Evolutionary conservation across 35 echinoderm and acorn worm genomes (phyloP).

Genomic region (Apostichopus parvimensis): DNA sequence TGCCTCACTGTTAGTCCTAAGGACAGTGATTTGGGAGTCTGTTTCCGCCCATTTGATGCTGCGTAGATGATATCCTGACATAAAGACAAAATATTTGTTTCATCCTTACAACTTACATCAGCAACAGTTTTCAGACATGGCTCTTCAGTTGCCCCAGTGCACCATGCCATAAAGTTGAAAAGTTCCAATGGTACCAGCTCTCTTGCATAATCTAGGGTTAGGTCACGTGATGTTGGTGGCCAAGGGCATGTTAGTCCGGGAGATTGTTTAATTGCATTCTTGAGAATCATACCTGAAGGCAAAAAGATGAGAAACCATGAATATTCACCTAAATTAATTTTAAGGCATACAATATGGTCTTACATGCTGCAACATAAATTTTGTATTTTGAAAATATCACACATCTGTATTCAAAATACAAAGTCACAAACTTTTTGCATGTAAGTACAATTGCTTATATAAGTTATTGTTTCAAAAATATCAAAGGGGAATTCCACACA

Average conservation of each 20-base stretch:
- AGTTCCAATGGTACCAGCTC: constrained; percentile 44
- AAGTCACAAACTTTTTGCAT: too few species aligned
- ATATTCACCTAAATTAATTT: too few species aligned
- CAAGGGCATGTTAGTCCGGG: constrained; percentile 1
- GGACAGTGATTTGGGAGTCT: constrained; percentile 31
- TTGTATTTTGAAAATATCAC: too few species aligned
- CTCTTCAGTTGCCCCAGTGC: constrained; percentile 14
- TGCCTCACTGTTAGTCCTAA: constrained; percentile 55
- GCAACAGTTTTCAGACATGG: neutral
- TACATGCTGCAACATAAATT: too few species aligned
- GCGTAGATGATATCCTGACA: constrained; percentile 57
- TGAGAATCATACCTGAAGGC: neutral
- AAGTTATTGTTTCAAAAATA: neutral
- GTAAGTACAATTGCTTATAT: neutral
- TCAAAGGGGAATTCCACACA: neutral
- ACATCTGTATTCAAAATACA: too few species aligned
- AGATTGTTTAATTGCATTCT: neutral
- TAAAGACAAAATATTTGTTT: neutral
- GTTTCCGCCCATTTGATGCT: neutral
- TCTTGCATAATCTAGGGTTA: constrained; percentile 17
- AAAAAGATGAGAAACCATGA: too few species aligned
- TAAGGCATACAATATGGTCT: too few species aligned
- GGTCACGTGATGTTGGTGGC: constrained; percentile 58
- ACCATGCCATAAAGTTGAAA: constrained; percentile 63
- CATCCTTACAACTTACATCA: neutral